Conservation (phyloP, 2,113 vertebrate genomes). For the Cercocebus atys region DNA sequence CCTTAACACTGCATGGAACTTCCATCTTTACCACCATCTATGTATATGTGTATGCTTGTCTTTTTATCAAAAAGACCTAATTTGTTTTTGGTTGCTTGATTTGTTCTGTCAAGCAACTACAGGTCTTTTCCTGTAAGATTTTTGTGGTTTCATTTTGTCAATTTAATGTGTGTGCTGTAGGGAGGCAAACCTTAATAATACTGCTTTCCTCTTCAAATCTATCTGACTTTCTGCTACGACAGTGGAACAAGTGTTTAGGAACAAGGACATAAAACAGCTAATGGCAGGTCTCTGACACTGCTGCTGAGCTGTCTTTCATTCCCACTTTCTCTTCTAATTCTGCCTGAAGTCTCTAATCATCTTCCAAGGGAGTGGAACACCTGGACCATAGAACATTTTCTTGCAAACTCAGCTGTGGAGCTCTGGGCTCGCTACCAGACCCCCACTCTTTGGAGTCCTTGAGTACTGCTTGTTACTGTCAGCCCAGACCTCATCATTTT, state of each 20-base stretch:
- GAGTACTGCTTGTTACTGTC: background rate
- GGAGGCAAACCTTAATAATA: background rate
- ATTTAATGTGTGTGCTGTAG: background rate
- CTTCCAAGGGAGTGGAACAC: background rate
- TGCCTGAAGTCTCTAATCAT: background rate
- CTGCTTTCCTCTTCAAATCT: background rate
- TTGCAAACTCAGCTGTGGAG: background rate
- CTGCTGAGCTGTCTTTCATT: background rate
- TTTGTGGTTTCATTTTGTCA: conserved; percentile 32
- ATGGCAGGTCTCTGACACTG: background rate
- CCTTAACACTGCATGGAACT: background rate
- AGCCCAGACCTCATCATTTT: background rate
- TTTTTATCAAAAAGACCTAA: background rate
- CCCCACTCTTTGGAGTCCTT: background rate
- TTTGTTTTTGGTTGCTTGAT: background rate
- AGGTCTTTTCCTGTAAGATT: conserved; percentile 1
- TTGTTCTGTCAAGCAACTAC: background rate
- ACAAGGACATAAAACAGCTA: background rate
- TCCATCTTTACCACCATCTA: background rate
- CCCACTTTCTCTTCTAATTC: background rate
- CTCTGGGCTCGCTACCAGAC: background rate
- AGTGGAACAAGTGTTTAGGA: background rate
- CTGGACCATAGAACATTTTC: background rate
- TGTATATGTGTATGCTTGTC: accelerated
- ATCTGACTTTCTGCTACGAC: background rate